Conservation (phyloP, 1,140 invertebrate genomes). For the Leptinotarsa undecemlineata region DNA sequence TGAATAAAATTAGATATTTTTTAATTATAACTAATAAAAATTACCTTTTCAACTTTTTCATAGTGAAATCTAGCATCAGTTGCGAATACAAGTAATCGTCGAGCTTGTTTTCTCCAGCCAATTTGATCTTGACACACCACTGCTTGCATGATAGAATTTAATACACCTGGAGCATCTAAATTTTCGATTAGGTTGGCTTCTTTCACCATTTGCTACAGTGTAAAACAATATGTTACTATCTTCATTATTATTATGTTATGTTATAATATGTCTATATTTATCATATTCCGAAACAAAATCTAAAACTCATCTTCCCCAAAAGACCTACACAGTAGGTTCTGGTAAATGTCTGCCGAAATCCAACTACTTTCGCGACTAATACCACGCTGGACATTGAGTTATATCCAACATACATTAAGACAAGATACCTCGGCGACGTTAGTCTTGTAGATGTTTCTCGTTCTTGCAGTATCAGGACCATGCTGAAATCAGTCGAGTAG, state of each 20-base stretch:
- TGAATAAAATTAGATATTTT: background rate
- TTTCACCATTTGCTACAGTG: conserved; percentile 54
- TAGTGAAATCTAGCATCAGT: conserved; percentile 67
- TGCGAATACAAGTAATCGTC: conserved; percentile 65
- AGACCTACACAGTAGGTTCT: no score
- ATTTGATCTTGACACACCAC: conserved; percentile 66
- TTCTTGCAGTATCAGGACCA: no score
- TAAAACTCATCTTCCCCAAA: no score
- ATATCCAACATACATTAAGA: no score
- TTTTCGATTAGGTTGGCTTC: conserved; percentile 67
- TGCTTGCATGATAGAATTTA: conserved; percentile 80
- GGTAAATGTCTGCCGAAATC: no score
- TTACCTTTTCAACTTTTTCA: conserved; percentile 68
- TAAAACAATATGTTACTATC: background rate
- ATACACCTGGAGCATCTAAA: conserved; percentile 72
- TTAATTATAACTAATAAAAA: background rate
- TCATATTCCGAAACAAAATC: background rate
- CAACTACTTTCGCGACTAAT: no score
- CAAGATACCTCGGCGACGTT: no score
- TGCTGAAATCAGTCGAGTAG: no score
- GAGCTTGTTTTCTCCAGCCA: conserved; percentile 65
- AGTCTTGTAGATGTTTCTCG: no score
- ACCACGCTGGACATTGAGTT: no score
- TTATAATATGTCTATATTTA: background rate
- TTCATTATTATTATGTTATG: background rate